Percentiles rank a stretch among this genome's conserved stretches.
Evolutionary conservation across 2,888 invertebrate species (phyloP).

Genomic region (Caenorhabditis sp.): DNA sequence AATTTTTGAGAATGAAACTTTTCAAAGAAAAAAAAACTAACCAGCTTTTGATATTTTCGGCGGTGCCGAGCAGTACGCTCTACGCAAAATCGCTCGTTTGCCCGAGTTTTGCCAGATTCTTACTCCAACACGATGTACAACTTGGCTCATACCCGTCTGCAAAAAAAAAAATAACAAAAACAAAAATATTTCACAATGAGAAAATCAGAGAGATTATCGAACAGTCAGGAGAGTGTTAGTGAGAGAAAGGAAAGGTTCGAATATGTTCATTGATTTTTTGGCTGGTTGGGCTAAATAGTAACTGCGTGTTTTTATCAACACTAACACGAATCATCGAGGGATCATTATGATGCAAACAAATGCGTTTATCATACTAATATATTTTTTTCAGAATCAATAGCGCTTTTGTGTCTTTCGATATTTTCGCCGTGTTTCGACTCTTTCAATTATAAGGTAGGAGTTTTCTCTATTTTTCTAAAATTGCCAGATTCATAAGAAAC

Average conservation of each 20-base stretch:
- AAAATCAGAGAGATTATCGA: not conserved
- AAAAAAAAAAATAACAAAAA: not conserved
- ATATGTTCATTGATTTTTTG: no score
- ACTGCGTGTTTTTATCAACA: no score
- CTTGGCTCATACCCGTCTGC: not conserved
- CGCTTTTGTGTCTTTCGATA: no score
- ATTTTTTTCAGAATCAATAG: no score
- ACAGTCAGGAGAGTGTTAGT: slow-evolving; percentile 2
- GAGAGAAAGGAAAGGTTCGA: slow-evolving; percentile 5
- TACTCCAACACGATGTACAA: not conserved
- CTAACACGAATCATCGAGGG: no score
- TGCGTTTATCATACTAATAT: no score
- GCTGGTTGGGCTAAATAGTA: no score
- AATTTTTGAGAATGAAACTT: not conserved
- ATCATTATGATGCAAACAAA: no score
- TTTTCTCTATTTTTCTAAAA: no score
- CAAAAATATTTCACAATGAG: slow-evolving; percentile 5
- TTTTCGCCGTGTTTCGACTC: no score
- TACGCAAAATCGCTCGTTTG: not conserved
- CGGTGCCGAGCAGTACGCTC: not conserved
- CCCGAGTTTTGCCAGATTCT: not conserved
- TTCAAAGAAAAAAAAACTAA: not conserved
- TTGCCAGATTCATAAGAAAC: slow-evolving; percentile 7
- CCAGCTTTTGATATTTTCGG: not conserved
- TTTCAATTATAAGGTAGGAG: no score